A percentile compares a stretch with the other conserved stretches of the same genome.
These are phyloP conservation scores for Acarapis woodi DNA, from an alignment of 1,140 invertebrate species.

Conservation along the genomic window DNA sequence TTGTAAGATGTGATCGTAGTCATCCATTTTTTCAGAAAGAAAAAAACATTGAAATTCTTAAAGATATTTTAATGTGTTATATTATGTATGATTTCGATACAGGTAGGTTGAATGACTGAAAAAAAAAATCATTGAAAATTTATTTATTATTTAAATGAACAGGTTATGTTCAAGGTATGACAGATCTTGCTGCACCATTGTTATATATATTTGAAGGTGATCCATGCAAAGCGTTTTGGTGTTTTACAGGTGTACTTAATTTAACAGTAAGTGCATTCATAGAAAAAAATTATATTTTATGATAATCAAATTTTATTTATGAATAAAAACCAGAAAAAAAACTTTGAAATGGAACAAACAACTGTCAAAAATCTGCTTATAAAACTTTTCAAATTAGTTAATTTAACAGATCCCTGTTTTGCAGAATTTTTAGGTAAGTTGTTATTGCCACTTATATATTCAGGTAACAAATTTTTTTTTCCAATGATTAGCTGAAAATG, in stretches of 20 bases:
- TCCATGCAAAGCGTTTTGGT: slow-evolving; percentile 87
- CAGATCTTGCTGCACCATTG: slow-evolving; percentile 76
- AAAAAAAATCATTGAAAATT: too few relatives aligned
- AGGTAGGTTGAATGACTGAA: too few relatives aligned
- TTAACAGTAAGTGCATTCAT: slow-evolving; percentile 35
- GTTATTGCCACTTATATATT: neutral
- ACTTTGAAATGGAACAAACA: slow-evolving; percentile 11
- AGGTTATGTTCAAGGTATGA: slow-evolving; percentile 51
- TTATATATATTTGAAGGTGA: slow-evolving; percentile 66
- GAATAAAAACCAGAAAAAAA: slow-evolving; percentile 3
- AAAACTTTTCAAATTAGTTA: slow-evolving; percentile 7
- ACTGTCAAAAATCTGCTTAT: slow-evolving; percentile 8
- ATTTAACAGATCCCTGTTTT: slow-evolving; percentile 10
- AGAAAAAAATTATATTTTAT: neutral
- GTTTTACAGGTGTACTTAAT: slow-evolving; percentile 96
- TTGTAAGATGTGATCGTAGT: slow-evolving; percentile 74
- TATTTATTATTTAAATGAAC: too few relatives aligned
- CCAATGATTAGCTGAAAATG: slow-evolving; percentile 37
- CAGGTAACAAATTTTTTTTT: neutral
- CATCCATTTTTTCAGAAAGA: slow-evolving; percentile 73
- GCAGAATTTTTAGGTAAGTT: slow-evolving; percentile 10
- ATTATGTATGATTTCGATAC: slow-evolving; percentile 97
- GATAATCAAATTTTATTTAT: neutral
- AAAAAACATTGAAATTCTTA: slow-evolving; percentile 46
- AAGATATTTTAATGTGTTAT: slow-evolving; percentile 90